Evolutionary conservation across 2,797 vertebrate species (phyloP), one percentile per base, ranked within the genome.

Genomic region (Scleropages formosus): DNA sequence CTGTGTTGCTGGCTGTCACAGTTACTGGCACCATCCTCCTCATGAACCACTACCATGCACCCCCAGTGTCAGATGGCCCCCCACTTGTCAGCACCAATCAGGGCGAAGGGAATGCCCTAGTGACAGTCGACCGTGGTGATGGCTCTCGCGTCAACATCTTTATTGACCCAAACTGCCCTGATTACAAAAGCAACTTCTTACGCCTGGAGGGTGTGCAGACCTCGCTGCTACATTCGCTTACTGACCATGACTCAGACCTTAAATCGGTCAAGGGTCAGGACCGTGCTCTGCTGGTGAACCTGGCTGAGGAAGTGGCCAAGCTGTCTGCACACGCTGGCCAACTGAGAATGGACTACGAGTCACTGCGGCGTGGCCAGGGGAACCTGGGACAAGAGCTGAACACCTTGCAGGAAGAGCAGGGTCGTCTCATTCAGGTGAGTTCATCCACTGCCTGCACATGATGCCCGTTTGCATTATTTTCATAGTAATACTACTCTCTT

Each of bases 111-210:
- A 98, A 96, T 2, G 97, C 97, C 0, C 86, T 98, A 92, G 97
- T 98, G 76, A 98, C 96, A 2, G 96, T 98, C 0, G 96, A 99
- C 85, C 90, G 93, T 59, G 94, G 94, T 0, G 97, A 98, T 70
- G 94, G 95, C 82, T 98, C 97, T 0, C 96, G 91, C 79, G 95
- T 98, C 89, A 99, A 95, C 90, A 96, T 98, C 89, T 96, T 97
- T 90, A 96, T 99, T 0, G 97, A 98, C 85, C 97, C 97, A 22
- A 97, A 98, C 88, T 99, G 97, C 85, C 97, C 96, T 0, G 96
- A 96, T 71, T 93, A 94, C 0, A 88, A 92, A 1, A 91, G 93
- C 56, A 88, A 95, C 87, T 92, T 98, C 62, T 81, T 95, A 69
- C 94, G 93, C 26, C 82, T 99, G 86, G 97, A 98, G 82, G 95